Conservation (phyloP, 2,888 invertebrate species). For the Galeruca laticollis region DNA sequence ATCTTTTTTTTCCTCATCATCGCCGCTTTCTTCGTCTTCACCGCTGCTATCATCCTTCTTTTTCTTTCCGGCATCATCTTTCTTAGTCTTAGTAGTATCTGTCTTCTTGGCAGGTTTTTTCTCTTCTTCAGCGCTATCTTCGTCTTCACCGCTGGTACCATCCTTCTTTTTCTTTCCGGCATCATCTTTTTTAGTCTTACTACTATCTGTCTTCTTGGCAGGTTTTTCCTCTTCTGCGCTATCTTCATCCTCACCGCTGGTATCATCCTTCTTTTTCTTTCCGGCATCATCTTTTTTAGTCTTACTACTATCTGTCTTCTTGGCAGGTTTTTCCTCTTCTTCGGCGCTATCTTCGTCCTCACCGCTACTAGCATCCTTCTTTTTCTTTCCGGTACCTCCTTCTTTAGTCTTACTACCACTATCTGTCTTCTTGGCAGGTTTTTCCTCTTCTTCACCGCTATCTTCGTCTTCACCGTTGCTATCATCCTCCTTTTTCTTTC, state of each 20-base stretch:
- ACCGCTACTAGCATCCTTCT: conserved; percentile 46
- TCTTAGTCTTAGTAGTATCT: conserved; percentile 60
- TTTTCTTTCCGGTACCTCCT: conserved; percentile 65
- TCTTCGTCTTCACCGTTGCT: conserved; percentile 51
- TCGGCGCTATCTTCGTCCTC: conserved; percentile 48
- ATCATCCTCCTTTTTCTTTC: conserved; percentile 8
- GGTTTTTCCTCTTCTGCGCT: conserved; percentile 56
- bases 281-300: conserved; percentile 46
- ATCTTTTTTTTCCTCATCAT: conserved; percentile 53
- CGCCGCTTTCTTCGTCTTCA: conserved; percentile 26
- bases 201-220: conserved; percentile 65
- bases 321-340: conserved; percentile 54
- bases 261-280: conserved; percentile 54
- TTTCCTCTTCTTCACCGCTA: conserved; percentile 53
- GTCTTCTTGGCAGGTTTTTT: conserved; percentile 61
- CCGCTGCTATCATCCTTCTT: conserved; percentile 47
- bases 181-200: conserved; percentile 67
- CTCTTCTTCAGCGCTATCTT: conserved; percentile 52
- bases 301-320: conserved; percentile 49
- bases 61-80: conserved; percentile 66
- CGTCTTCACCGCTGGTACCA: conserved; percentile 50
- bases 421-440: conserved; percentile 49
- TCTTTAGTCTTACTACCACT: conserved; percentile 58
- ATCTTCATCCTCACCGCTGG: conserved; percentile 51
- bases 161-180: not conserved